These are phyloP conservation scores for Carollia perspicillata DNA, from an alignment of 2,113 vertebrate genomes.

Conservation along the genomic window DNA sequence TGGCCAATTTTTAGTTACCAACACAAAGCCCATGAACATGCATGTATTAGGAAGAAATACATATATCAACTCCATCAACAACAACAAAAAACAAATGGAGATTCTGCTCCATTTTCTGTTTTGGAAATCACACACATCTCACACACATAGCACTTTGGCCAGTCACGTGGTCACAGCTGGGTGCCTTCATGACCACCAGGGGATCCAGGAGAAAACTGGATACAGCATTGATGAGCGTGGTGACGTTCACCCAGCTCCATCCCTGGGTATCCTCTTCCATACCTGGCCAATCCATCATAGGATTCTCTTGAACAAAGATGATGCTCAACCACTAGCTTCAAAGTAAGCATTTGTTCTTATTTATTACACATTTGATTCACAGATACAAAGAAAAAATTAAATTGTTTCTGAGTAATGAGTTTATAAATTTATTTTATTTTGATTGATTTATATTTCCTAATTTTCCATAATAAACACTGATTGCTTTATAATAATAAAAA, in stretches of 20 bases:
- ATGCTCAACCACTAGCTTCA: neutral
- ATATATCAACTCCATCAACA: neutral
- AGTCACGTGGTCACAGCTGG: neutral
- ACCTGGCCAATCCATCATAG: neutral
- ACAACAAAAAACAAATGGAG: neutral
- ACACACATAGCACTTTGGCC: neutral
- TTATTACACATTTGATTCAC: neutral
- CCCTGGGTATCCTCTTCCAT: neutral
- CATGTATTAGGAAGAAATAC: neutral
- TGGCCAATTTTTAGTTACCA: neutral
- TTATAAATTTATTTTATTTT: constrained; percentile 3
- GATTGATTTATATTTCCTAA: neutral
- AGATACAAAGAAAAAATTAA: neutral
- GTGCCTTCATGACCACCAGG: neutral
- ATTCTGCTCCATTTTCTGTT: neutral
- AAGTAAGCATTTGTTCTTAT: neutral
- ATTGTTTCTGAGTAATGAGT: neutral
- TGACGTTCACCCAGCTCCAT: neutral
- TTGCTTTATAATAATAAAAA: neutral
- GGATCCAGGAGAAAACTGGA: neutral
- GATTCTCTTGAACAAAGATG: neutral
- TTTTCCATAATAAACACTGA: constrained; percentile 7
- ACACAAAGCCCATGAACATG: neutral
- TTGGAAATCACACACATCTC: neutral
- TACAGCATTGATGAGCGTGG: neutral